phyloP scores from a whole-genome alignment of 1,140 invertebrate genomes.

The Pseudachorutes palmiensis region DNA sequence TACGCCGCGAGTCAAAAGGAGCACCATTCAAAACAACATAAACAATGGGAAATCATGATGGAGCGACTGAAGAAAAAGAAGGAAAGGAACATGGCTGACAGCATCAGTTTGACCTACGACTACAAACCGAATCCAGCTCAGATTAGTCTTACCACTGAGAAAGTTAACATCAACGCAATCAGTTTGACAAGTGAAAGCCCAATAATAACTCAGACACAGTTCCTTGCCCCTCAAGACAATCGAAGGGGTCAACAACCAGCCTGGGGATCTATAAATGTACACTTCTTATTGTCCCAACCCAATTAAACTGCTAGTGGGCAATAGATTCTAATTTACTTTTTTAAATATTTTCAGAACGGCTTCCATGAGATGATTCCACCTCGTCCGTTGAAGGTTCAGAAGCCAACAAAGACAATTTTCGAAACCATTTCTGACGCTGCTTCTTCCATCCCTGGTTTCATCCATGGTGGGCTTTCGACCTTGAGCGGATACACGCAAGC shows the following conservation, averaged over 20 bases:
- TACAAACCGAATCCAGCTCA: constrained; percentile 24
- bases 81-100: constrained; percentile 20
- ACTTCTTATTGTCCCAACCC: too few relatives aligned
- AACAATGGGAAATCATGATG: constrained; percentile 22
- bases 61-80: constrained; percentile 17
- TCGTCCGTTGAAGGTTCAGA: not conserved
- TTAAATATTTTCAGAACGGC: constrained; percentile 4
- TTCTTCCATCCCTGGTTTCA: constrained; percentile 17
- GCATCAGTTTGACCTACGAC: constrained; percentile 19
- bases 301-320: too few relatives aligned
- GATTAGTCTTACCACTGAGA: constrained; percentile 28
- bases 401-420: constrained; percentile 9
- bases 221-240: not conserved
- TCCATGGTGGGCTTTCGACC: constrained; percentile 25
- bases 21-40: constrained; percentile 6
- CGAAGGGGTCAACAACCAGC: not conserved
- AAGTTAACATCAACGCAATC: constrained; percentile 21
- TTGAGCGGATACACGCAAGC: constrained; percentile 10
- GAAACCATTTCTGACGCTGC: constrained; percentile 18
- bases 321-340: too few relatives aligned
- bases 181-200: constrained; percentile 30
- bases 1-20: constrained; percentile 14
- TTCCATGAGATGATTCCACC: constrained; percentile 13
- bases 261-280: not conserved
- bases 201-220: not conserved